Evolutionary conservation across 1,140 invertebrate species (phyloP).

Genomic region (Psix sp.): DNA sequence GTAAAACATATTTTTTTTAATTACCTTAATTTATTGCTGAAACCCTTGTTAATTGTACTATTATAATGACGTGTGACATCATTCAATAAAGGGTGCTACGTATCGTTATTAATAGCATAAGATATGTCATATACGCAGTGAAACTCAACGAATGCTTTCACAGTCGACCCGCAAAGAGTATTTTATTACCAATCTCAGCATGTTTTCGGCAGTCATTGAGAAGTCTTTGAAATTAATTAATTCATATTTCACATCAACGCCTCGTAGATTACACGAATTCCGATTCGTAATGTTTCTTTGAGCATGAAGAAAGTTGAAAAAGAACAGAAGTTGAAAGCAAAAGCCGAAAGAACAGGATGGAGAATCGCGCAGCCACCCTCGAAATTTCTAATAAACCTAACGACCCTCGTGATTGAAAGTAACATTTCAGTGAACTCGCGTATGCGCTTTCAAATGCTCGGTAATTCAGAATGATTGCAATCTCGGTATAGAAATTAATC

Average conservation of each 20-base stretch:
- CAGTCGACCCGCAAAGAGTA: slow-evolving; percentile 28
- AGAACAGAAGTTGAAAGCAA: neutral
- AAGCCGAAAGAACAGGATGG: neutral
- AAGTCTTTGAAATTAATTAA: slow-evolving; percentile 58
- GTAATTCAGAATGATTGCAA: slow-evolving; percentile 73
- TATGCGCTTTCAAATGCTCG: slow-evolving; percentile 65
- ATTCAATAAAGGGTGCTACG: slow-evolving; percentile 30
- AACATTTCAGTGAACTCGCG: slow-evolving; percentile 72
- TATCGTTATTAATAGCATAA: slow-evolving; percentile 32
- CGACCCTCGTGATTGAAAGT: slow-evolving; percentile 76
- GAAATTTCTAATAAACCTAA: slow-evolving; percentile 76
- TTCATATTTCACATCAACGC: slow-evolving; percentile 62
- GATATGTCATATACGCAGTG: slow-evolving; percentile 43
- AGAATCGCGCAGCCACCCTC: slow-evolving; percentile 56
- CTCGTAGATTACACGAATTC: slow-evolving; percentile 57
- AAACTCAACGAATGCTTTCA: slow-evolving; percentile 20
- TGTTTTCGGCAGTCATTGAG: slow-evolving; percentile 44
- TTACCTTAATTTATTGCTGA: slow-evolving; percentile 18
- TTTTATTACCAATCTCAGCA: slow-evolving; percentile 35
- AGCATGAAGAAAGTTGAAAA: slow-evolving; percentile 63
- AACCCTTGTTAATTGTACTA: slow-evolving; percentile 23
- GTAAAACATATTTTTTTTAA: slow-evolving; percentile 1
- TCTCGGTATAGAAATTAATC: slow-evolving; percentile 62
- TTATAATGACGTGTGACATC: slow-evolving; percentile 1
- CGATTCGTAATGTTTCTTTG: slow-evolving; percentile 52